Percentiles rank a stretch among this genome's conserved stretches.
Evolutionary conservation across 2,113 vertebrate species (phyloP).

Genomic region (Oryzias melastigma): DNA sequence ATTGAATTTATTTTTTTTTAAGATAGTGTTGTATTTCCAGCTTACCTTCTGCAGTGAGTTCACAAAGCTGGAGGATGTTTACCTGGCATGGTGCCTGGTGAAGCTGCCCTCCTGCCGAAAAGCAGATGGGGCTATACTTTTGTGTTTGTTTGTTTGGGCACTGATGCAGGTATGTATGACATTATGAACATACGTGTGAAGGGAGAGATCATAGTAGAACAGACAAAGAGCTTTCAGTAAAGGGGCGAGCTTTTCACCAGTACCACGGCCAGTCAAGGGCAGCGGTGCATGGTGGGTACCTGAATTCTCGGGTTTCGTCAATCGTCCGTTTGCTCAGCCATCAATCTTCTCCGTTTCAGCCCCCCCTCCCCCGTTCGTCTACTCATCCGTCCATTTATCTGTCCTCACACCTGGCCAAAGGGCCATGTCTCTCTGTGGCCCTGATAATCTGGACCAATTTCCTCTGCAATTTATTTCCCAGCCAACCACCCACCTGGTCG

Average conservation of each 20-base stretch:
- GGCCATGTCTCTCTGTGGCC: slow-evolving; percentile 71
- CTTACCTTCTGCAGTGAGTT: slow-evolving; percentile 73
- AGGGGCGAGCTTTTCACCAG: slow-evolving; percentile 29
- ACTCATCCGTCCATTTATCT: slow-evolving; percentile 67
- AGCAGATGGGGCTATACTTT: slow-evolving; percentile 69
- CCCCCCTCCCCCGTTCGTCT: slow-evolving; percentile 53
- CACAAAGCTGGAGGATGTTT: slow-evolving; percentile 78
- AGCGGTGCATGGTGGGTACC: slow-evolving; percentile 16
- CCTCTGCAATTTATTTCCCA: slow-evolving; percentile 75
- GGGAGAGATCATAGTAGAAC: slow-evolving; percentile 44
- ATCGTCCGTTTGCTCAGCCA: slow-evolving; percentile 56
- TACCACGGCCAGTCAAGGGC: slow-evolving; percentile 6
- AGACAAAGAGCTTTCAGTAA: slow-evolving; percentile 34
- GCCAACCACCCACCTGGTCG: slow-evolving; percentile 73
- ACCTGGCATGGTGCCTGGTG: slow-evolving; percentile 79
- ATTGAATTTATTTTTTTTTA: slow-evolving; percentile 51
- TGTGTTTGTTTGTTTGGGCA: slow-evolving; percentile 57
- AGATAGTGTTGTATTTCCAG: slow-evolving; percentile 69
- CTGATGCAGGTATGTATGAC: slow-evolving; percentile 25
- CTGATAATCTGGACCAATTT: slow-evolving; percentile 76
- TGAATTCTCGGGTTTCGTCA: slow-evolving; percentile 40
- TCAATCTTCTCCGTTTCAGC: slow-evolving; percentile 58
- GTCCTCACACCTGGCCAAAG: slow-evolving; percentile 58
- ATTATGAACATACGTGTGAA: slow-evolving; percentile 7
- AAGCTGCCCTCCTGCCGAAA: slow-evolving; percentile 72